Base-by-base conservation (phyloP, 2,113 vertebrate species). In the Nothocercus julius region DNA sequence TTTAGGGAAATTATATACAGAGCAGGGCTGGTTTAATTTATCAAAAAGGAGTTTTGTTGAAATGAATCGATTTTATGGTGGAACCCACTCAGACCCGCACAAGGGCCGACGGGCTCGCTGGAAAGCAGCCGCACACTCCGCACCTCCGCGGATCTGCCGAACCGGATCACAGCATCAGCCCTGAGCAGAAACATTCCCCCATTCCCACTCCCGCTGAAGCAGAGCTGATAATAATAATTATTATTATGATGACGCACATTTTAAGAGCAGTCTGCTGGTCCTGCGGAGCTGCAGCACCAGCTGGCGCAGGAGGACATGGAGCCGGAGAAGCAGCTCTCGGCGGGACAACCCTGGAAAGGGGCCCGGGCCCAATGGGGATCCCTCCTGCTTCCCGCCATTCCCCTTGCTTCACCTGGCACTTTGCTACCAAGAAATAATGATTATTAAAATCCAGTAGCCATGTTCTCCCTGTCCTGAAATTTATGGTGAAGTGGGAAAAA, bases 1-100 rank as follows among this genome's bases (percentile, higher is more conserved):
- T 97, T 97, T 97, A 96, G 78, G 93, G 89, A 81, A 92, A 96
- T 97, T 93, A 97, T 96, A 97, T 4, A 96, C 96, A 94, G 77
- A 96, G 83, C 3, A 2, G 92, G 15, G 73, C 83, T 79, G 83
- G 87, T 82, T 96, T 92, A 84, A 95, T 97, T 93, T 96, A 94
- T 96, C 96, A 95, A 92, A 94, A 91, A 86, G 84, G 28, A 70
- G 75, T 92, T 58, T 90, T 92, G 95, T 95, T 96, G 92, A 94
- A 95, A 94, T 94, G 49, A 92, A 90, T 96, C 73, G 72, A 25
- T 95, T 97, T 97, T 93, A 96, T 91, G 78, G 78, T 10, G 66
- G n/a, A 47, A 75, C 54, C 91, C 93, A 85, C 87, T 97, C 70
- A 93, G 88, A 93, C 68, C 85, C 92, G 92, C 40, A 62, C 61